Evolutionary conservation across 2,113 vertebrate genomes (phyloP), one percentile per base, ranked within the genome.

Genomic region (Phrynocephalus versicolor): DNA sequence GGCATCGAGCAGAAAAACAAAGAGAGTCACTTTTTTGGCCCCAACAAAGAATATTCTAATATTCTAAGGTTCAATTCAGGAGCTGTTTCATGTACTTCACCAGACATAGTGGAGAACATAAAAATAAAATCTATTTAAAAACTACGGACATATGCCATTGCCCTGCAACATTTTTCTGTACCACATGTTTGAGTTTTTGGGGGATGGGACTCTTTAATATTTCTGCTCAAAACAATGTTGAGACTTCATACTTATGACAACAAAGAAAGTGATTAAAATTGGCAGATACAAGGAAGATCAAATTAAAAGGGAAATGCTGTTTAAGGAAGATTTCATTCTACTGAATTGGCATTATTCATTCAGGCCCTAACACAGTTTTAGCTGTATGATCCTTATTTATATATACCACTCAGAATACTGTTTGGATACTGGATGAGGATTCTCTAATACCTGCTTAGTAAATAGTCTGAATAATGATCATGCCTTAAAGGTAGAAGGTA

Each of bases 11-110:
- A 65, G 88, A 82, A 55, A 82, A 76, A n/a, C 4, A 84, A 60
- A 12, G 27, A 60, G 9, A 87, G 83, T 4, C 30, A 33, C 6
- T 93, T 27, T 89, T 65, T 85, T 88, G 74, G 87, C 41, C 51
- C 62, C 10, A 76, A 1, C 7, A 88, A 86, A 58, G 25, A 82
- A 80, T 79, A 88, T 16, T 57, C 27, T 83, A 80, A 86, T 91
- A 30, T 58, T 60, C 25, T 60, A 8, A 75, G 27, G 72, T 21
- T 81, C 85, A 88, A 91, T 62, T 79, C 67, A 82, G 65, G 73
- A 85, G 64, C 19, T 88, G 85, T 27, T 65, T 6, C 27, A 65
- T 21, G 72, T 14, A 74, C 27, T 45, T 37, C 25, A 41, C 23
- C 23, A 41, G 3, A 25, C n/a, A n/a, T n/a, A n/a, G n/a, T n/a